Percentiles rank a stretch among this genome's conserved stretches.
Conservation (phyloP, 2,113 vertebrate genomes). For the Zosterops hypoxanthus region DNA sequence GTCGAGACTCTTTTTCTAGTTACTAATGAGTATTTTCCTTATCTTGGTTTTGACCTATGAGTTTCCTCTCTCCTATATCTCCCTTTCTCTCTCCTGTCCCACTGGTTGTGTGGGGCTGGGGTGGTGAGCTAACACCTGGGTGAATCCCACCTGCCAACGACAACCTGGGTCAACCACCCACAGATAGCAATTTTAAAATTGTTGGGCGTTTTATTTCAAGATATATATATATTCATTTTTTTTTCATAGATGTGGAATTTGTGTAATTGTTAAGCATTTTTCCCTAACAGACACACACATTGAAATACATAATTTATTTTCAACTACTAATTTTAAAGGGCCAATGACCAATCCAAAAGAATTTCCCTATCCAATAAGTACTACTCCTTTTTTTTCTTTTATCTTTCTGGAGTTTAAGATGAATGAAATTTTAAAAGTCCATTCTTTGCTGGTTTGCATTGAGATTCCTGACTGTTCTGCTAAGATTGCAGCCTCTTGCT, state of each 20-base stretch:
- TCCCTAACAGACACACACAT: neutral
- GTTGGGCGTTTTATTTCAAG: neutral
- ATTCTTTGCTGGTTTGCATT: neutral
- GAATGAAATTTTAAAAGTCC: neutral
- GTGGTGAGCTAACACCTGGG: neutral
- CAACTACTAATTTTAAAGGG: neutral
- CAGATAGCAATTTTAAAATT: neutral
- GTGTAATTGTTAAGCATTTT: neutral
- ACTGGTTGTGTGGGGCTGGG: rapidly evolving
- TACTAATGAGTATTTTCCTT: neutral
- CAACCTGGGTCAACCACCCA: neutral
- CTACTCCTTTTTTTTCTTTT: neutral
- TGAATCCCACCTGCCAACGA: neutral
- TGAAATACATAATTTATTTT: neutral
- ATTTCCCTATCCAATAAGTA: neutral
- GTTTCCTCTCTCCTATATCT: neutral
- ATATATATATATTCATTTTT: neutral
- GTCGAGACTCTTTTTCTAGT: neutral
- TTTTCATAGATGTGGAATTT: neutral
- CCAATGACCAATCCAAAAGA: neutral
- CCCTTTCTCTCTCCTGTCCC: neutral
- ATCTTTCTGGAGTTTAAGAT: neutral
- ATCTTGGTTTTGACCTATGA: neutral
- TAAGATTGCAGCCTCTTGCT: neutral
- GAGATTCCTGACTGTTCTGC: neutral